These are phyloP conservation scores for Drosophila bocki DNA, from an alignment of 1,140 invertebrate species.

Conservation along the genomic window DNA sequence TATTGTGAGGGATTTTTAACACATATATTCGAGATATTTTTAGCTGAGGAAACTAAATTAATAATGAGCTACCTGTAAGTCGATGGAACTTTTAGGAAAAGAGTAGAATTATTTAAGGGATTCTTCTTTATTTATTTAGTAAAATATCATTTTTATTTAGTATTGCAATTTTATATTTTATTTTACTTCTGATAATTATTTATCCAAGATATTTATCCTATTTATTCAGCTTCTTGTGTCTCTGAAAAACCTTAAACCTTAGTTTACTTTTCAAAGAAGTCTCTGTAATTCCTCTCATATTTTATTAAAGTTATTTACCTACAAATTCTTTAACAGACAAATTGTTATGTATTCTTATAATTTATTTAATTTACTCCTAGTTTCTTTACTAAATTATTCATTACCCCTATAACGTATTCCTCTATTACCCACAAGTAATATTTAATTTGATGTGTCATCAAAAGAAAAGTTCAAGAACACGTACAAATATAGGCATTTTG, in stretches of 20 bases:
- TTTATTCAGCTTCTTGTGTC: not conserved
- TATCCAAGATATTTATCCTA: not conserved
- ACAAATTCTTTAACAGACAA: not conserved
- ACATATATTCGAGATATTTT: not conserved
- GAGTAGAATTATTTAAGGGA: not conserved
- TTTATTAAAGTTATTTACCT: not conserved
- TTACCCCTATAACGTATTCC: not conserved
- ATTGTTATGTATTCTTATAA: not conserved
- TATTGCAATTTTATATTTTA: not conserved
- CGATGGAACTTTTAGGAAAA: too few relatives aligned
- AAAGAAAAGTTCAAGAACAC: conserved; percentile 13
- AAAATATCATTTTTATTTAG: not conserved
- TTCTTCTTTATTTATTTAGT: not conserved
- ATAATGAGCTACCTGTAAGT: not conserved
- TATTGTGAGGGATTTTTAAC: not conserved
- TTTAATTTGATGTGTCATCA: conserved; percentile 2
- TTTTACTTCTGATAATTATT: not conserved
- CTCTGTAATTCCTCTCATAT: not conserved
- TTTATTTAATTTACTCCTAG: not conserved
- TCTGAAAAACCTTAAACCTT: too few relatives aligned
- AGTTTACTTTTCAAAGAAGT: not conserved
- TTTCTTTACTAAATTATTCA: not conserved
- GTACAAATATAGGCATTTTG: conserved; percentile 15
- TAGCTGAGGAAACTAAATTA: not conserved
- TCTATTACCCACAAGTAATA: not conserved